Evolutionary conservation across 2,113 vertebrate genomes (phyloP).

Genomic region (Noturus placidus): DNA sequence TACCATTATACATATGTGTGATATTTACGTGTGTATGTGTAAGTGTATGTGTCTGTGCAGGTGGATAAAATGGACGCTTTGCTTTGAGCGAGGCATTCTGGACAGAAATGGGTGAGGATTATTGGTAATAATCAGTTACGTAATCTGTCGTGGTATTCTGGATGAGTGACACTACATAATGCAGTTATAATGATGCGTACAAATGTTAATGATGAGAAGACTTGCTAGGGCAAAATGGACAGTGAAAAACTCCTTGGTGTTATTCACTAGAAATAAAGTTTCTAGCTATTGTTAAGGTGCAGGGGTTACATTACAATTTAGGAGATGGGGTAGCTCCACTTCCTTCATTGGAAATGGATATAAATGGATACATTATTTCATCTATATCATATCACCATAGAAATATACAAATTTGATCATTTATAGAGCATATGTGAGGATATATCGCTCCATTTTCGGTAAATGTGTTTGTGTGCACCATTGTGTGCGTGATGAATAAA

Average conservation of each 20-base stretch:
- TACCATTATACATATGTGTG: too few species aligned
- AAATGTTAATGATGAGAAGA: not conserved
- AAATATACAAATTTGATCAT: not conserved
- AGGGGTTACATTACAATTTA: not conserved
- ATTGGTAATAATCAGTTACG: not conserved
- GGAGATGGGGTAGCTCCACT: not conserved
- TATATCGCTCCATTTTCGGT: not conserved
- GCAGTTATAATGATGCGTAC: not conserved
- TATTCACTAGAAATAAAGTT: not conserved
- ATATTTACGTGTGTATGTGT: too few species aligned
- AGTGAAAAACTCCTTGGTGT: not conserved
- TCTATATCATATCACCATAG: not conserved
- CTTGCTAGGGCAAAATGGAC: not conserved
- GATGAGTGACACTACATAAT: not conserved
- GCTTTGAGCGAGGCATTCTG: not conserved
- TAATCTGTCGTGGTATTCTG: not conserved
- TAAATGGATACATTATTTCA: not conserved
- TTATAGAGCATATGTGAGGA: not conserved
- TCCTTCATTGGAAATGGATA: not conserved
- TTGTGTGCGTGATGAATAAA: constrained; percentile 21
- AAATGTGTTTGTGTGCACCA: constrained; percentile 36
- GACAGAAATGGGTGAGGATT: too few species aligned
- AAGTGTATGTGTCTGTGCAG: too few species aligned
- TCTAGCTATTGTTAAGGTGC: not conserved
- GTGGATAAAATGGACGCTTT: not conserved